Conservation (phyloP, 2,113 vertebrate genomes). For the Meriones unguiculatus region DNA sequence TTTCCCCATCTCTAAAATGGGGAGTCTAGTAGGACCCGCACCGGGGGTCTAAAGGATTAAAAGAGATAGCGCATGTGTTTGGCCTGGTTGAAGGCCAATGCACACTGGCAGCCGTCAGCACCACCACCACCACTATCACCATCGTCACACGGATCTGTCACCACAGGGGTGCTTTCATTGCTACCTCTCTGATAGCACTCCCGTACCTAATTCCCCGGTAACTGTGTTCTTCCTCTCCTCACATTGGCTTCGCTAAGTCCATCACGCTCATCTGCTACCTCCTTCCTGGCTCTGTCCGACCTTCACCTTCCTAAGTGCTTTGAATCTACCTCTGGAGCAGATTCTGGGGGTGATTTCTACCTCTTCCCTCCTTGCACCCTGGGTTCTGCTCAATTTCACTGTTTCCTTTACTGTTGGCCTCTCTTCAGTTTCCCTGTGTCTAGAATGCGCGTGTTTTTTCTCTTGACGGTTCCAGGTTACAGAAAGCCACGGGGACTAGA, state of each 20-base stretch:
- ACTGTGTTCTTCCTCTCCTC: background rate
- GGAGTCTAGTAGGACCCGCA: background rate
- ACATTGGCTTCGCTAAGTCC: background rate
- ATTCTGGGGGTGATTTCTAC: background rate
- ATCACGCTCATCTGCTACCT: background rate
- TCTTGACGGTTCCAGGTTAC: background rate
- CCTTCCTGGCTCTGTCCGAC: too few relatives aligned
- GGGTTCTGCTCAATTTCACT: background rate
- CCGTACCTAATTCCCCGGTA: background rate
- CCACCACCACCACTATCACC: background rate
- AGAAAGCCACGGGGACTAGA: conserved; percentile 20
- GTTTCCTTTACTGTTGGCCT: background rate
- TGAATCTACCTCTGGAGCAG: background rate
- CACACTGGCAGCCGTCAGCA: background rate
- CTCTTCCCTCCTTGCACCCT: background rate
- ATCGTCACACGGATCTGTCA: background rate
- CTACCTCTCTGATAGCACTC: background rate
- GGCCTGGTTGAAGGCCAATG: background rate
- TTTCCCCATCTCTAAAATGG: conserved; percentile 8
- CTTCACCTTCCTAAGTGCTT: background rate
- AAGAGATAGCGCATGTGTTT: background rate
- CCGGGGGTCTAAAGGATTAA: background rate
- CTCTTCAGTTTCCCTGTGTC: background rate
- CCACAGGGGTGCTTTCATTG: background rate
- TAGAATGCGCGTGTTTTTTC: background rate